These are phyloP conservation scores for Latrodectus elegans DNA, from an alignment of 2,888 invertebrate genomes.

Conservation along the genomic window DNA sequence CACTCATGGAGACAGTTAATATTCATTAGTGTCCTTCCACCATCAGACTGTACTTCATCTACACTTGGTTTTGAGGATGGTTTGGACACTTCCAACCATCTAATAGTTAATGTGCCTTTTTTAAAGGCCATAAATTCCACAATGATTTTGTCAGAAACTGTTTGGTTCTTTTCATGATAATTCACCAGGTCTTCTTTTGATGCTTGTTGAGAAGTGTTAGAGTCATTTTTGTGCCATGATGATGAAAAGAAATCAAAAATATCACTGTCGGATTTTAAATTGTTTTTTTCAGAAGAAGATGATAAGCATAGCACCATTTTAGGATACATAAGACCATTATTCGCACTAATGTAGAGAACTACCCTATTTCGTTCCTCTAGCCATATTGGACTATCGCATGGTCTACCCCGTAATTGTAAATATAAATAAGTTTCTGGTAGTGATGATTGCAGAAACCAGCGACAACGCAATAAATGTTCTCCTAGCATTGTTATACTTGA, in stretches of 20 bases:
- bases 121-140: slow-evolving; percentile 64
- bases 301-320: slow-evolving; percentile 69
- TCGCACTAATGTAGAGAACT: slow-evolving; percentile 83
- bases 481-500: slow-evolving; percentile 5
- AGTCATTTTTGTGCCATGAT: slow-evolving; percentile 69
- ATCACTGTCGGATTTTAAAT: slow-evolving; percentile 13
- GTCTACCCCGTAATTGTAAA: slow-evolving; percentile 70
- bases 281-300: not conserved
- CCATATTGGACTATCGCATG: slow-evolving; percentile 45
- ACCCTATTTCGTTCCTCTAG: slow-evolving; percentile 73
- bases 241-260: slow-evolving; percentile 69
- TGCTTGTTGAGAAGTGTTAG: not conserved
- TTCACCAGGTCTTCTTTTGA: slow-evolving; percentile 18
- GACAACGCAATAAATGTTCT: slow-evolving; percentile 68
- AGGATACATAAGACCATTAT: slow-evolving; percentile 73
- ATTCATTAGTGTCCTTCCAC: slow-evolving; percentile 70
- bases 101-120: slow-evolving; percentile 56
- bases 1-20: slow-evolving; percentile 84
- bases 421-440: slow-evolving; percentile 71
- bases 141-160: slow-evolving; percentile 74
- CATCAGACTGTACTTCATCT: slow-evolving; percentile 51
- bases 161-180: slow-evolving; percentile 32
- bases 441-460: slow-evolving; percentile 71
- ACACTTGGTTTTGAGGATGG: slow-evolving; percentile 66
- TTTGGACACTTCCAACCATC: slow-evolving; percentile 70